These are phyloP conservation scores for Puma concolor DNA, from an alignment of 2,113 vertebrate genomes.

Conservation along the genomic window DNA sequence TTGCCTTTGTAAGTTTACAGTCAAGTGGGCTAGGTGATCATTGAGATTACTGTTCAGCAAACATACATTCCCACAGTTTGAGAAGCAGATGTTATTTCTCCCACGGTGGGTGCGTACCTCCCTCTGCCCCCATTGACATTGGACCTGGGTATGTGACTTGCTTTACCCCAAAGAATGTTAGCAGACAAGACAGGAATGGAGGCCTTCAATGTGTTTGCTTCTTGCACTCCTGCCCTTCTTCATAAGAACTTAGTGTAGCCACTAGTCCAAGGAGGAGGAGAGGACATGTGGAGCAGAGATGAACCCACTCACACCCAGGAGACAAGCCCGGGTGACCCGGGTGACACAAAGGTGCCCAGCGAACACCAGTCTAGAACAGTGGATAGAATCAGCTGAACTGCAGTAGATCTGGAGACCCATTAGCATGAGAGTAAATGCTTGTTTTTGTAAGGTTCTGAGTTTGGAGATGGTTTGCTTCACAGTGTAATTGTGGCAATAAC, in stretches of 20 bases:
- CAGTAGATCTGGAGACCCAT: neutral
- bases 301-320: neutral
- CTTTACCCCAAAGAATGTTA: neutral
- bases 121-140: neutral
- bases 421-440: neutral
- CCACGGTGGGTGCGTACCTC: neutral
- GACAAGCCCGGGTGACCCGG: neutral
- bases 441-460: neutral
- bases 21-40: neutral
- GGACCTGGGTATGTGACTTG: neutral
- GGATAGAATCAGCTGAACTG: neutral
- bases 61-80: neutral
- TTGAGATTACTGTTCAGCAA: neutral
- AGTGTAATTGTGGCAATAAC: neutral
- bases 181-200: neutral
- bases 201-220: neutral
- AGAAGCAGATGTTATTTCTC: neutral
- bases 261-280: neutral
- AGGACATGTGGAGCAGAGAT: neutral
- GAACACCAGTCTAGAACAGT: rapidly evolving
- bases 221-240: neutral
- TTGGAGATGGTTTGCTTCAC: neutral
- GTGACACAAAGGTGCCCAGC: neutral
- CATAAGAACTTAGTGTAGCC: neutral
- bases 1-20: neutral